phyloP scores from a whole-genome alignment of 2,113 vertebrate species.

The Pampusana beccarii region DNA sequence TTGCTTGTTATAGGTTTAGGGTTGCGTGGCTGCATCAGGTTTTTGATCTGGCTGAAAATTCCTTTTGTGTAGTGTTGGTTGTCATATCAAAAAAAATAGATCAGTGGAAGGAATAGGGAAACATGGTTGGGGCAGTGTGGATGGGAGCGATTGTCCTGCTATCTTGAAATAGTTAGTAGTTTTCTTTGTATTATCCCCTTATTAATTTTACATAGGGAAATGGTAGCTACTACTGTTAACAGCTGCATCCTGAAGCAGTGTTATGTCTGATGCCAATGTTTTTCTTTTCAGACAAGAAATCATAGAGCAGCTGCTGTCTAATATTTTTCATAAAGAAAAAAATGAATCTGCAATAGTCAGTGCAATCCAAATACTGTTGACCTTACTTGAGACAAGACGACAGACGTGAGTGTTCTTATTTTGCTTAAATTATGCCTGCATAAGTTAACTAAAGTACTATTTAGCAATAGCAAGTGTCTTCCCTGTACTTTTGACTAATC shows the following conservation, averaged over 20 bases:
- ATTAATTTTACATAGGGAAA: not conserved
- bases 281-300: constrained; percentile 88
- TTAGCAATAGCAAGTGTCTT: not conserved
- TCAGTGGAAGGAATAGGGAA: not conserved
- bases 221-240: not conserved
- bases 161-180: not conserved
- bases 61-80: not conserved
- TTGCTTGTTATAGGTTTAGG: not conserved
- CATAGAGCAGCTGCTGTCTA: constrained; percentile 93
- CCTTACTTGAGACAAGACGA: constrained; percentile 93
- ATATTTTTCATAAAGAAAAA: constrained; percentile 96
- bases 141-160: not conserved
- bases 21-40: not conserved
- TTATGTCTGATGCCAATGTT: not conserved
- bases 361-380: constrained; percentile 96
- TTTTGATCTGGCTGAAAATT: not conserved
- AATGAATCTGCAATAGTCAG: constrained; percentile 97
- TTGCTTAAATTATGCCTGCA: not conserved
- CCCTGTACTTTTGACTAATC: not conserved
- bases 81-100: not conserved
- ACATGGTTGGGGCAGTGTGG: not conserved
- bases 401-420: constrained; percentile 84
- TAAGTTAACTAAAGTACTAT: not conserved
- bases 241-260: not conserved
- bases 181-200: not conserved